Percentiles rank a stretch among this genome's conserved stretches.
phyloP scores from a whole-genome alignment of 2,888 invertebrate species.

The Mayetiola destructor region DNA sequence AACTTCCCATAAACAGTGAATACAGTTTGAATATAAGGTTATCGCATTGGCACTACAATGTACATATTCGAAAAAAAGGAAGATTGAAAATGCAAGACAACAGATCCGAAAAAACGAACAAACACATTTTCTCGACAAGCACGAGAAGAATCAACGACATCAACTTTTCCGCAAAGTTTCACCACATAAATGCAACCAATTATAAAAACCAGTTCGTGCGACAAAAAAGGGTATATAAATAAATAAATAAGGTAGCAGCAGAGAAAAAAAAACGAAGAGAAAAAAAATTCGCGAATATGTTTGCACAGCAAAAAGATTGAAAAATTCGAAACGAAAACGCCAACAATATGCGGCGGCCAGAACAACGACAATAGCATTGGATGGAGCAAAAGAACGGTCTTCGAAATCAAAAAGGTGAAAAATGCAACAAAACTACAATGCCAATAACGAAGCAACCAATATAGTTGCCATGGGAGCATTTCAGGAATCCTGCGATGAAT shows the following conservation, averaged over 20 bases:
- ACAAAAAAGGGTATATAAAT: conserved; percentile 14
- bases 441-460: not conserved
- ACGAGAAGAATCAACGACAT: not conserved
- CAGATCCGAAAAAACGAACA: not conserved
- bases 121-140: too few relatives aligned
- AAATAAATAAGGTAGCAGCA: conserved; percentile 12
- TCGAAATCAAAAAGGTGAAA: too few relatives aligned
- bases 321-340: not conserved
- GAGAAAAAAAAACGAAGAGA: not conserved
- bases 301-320: not conserved
- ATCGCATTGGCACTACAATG: not conserved
- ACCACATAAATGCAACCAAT: conserved; percentile 15
- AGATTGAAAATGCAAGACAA: not conserved
- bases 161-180: conserved; percentile 14
- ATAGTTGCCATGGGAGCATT: too few relatives aligned
- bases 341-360: not conserved
- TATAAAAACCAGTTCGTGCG: conserved; percentile 15
- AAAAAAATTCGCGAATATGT: not conserved
- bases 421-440: not conserved
- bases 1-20: conserved; percentile 5
- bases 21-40: not conserved
- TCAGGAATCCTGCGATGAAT: conserved; percentile 2
- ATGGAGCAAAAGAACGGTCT: too few relatives aligned
- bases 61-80: conserved; percentile 3
- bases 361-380: not conserved